A percentile compares a stretch with the other conserved stretches of the same genome.
Conservation (phyloP, 2,113 vertebrate species). For the Meriones unguiculatus region DNA sequence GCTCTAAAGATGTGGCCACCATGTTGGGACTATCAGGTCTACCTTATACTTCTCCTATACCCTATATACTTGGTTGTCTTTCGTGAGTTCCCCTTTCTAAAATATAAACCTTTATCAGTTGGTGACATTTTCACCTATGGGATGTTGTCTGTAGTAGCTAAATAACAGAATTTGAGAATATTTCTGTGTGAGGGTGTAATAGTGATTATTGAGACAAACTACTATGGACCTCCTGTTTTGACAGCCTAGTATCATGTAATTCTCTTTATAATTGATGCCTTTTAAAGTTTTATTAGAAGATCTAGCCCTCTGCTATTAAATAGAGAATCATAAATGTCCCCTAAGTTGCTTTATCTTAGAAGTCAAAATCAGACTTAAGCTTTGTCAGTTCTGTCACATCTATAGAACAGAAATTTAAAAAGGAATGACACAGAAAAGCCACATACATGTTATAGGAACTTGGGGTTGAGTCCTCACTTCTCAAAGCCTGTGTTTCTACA, state of each 20-base stretch:
- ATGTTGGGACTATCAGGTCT: not conserved
- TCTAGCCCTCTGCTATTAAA: not conserved
- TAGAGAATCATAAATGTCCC: not conserved
- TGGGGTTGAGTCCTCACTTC: not conserved
- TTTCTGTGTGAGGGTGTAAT: not conserved
- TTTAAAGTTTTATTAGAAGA: not conserved
- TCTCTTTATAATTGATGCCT: not conserved
- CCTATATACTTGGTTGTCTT: not conserved
- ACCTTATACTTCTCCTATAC: not conserved
- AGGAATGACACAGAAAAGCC: not conserved
- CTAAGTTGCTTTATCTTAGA: constrained; percentile 1
- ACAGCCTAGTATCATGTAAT: not conserved
- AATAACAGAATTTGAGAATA: constrained; percentile 18
- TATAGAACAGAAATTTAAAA: not conserved
- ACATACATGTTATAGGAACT: not conserved
- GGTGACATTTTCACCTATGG: not conserved
- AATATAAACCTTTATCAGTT: not conserved
- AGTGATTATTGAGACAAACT: not conserved
- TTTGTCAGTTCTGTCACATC: not conserved
- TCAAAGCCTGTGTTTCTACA: not conserved
- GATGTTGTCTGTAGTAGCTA: not conserved
- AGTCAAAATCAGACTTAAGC: not conserved
- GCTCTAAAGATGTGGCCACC: not conserved
- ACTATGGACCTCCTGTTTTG: not conserved
- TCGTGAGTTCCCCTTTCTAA: not conserved